Evolutionary conservation across 2,888 invertebrate species (phyloP).

Genomic region (Andrena fulva): DNA sequence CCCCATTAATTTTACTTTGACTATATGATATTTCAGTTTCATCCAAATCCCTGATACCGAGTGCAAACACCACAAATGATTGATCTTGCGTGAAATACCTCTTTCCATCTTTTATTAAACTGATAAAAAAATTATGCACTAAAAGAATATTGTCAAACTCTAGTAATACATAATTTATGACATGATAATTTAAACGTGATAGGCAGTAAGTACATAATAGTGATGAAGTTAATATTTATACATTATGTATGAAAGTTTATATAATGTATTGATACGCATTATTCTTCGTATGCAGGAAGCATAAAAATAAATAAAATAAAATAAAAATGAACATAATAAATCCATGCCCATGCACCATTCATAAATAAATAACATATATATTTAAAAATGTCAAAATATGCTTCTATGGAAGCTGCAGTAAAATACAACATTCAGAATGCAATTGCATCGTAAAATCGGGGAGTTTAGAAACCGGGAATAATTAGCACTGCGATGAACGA

Average conservation of each 20-base stretch:
- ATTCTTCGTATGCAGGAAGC: not conserved
- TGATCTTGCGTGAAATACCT: too few relatives aligned
- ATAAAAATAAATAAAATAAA: not conserved
- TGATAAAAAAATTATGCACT: not conserved
- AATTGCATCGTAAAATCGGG: not conserved
- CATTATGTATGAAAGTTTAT: not conserved
- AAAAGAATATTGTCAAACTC: not conserved
- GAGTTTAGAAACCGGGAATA: not conserved
- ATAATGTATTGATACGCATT: not conserved
- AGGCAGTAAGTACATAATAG: not conserved
- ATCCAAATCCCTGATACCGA: too few relatives aligned
- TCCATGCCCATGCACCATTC: conserved; percentile 46
- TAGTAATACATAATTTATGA: not conserved
- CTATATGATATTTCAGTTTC: too few relatives aligned
- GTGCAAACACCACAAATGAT: too few relatives aligned
- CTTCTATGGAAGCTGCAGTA: conserved; percentile 6
- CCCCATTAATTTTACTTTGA: too few relatives aligned
- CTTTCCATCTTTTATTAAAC: not conserved
- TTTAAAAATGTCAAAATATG: not conserved
- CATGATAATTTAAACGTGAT: not conserved
- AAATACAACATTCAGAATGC: not conserved
- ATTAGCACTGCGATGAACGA: not conserved
- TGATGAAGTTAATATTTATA: not conserved
- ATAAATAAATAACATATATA: not conserved
- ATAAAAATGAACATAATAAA: conserved; percentile 6